Evolutionary conservation across 2,113 vertebrate genomes (phyloP).

Genomic region (Beaufortia kweichowensis): DNA sequence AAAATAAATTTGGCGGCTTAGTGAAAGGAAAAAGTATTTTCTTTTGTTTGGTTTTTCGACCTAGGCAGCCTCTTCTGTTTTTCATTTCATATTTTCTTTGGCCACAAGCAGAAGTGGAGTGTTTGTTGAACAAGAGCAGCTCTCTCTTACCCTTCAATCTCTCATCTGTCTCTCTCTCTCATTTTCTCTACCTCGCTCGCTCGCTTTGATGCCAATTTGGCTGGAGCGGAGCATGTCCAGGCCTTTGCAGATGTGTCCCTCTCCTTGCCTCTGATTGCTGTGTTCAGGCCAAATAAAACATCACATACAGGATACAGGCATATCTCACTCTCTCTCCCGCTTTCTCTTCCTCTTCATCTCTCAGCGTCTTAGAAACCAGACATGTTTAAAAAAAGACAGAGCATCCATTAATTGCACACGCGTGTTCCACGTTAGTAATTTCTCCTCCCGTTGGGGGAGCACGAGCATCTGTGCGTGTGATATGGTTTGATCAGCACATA

Average conservation of each 20-base stretch:
- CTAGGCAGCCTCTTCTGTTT: conserved; percentile 38
- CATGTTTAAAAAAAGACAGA: background rate
- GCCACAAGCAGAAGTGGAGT: conserved; percentile 33
- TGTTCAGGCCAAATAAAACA: conserved; percentile 45
- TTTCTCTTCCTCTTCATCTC: conserved; percentile 20
- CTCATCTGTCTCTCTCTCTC: conserved; percentile 31
- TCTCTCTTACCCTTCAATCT: conserved; percentile 22
- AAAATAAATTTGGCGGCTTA: conserved; percentile 31
- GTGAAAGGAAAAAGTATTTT: conserved; percentile 45
- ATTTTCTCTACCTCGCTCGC: conserved; percentile 24
- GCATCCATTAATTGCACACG: background rate
- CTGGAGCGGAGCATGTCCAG: conserved; percentile 42
- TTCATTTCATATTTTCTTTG: conserved; percentile 53
- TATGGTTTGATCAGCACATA: background rate
- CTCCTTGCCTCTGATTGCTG: conserved; percentile 40
- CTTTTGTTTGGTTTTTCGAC: conserved; percentile 42
- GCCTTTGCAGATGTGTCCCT: conserved; percentile 46
- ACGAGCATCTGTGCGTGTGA: background rate
- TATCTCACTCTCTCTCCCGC: conserved; percentile 32
- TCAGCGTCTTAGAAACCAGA: conserved; percentile 9
- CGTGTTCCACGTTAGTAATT: background rate
- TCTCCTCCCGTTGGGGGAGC: background rate
- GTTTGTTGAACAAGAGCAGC: conserved; percentile 47
- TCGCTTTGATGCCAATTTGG: conserved; percentile 49
- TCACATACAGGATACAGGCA: conserved; percentile 24